Conservation (phyloP, 2,888 invertebrate genomes). For the Campoletis raptor region DNA sequence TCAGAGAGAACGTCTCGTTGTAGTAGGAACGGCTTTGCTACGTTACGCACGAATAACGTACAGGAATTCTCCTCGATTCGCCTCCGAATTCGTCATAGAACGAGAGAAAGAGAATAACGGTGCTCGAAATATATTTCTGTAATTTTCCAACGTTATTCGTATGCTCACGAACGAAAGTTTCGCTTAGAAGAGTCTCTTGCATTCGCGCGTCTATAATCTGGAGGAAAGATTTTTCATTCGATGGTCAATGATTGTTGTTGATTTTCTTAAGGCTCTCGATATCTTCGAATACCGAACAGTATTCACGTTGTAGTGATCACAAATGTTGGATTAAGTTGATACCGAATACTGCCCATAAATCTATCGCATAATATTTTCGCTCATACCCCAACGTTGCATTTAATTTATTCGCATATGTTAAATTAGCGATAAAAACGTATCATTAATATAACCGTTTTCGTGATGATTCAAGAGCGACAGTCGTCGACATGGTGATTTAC, state of each 20-base stretch:
- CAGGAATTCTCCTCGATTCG: conserved; percentile 58
- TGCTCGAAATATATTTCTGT: conserved; percentile 26
- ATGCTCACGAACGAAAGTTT: neutral
- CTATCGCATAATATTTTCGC: neutral
- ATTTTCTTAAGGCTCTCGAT: neutral
- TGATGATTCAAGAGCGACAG: conserved; percentile 46
- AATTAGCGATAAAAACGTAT: conserved; percentile 49
- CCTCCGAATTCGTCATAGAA: conserved; percentile 27
- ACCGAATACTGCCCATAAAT: neutral
- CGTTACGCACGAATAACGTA: conserved; percentile 56
- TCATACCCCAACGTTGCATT: neutral
- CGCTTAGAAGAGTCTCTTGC: neutral
- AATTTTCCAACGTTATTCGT: neutral
- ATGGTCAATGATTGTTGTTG: neutral
- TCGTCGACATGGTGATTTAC: conserved; percentile 55
- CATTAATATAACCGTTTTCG: conserved; percentile 59
- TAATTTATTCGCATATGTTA: conserved; percentile 26
- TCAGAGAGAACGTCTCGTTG: neutral
- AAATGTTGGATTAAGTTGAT: conserved; percentile 46
- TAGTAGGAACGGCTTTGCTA: conserved; percentile 12
- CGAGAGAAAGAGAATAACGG: conserved; percentile 46
- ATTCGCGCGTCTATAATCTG: neutral
- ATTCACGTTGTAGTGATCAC: neutral
- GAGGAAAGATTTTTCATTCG: neutral
- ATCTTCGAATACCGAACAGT: neutral